Evolutionary conservation across 2,113 vertebrate genomes (phyloP).

Genomic region (Menura novaehollandiae): DNA sequence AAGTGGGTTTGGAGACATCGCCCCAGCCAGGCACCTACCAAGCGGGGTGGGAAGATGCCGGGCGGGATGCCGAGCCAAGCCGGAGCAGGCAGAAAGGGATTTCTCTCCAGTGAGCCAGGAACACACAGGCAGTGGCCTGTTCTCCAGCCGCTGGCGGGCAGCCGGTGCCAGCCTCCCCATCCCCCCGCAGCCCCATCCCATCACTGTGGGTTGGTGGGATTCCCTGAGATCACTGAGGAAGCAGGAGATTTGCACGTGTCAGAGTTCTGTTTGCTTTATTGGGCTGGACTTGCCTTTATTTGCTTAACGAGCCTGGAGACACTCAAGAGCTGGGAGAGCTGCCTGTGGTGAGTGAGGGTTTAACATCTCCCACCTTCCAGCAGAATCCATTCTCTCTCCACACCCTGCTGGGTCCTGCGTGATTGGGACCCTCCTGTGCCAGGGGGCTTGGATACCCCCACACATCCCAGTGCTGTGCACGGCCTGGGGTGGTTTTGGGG

Average conservation of each 20-base stretch:
- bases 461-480: neutral
- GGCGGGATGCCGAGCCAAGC: accelerated
- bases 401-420: neutral
- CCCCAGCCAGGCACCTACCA: accelerated
- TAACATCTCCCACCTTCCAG: neutral
- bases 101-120: neutral
- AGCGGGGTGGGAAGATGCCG: neutral
- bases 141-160: accelerated
- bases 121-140: neutral
- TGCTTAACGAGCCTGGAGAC: conserved; percentile 27
- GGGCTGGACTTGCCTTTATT: conserved; percentile 53
- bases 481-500: neutral
- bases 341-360: neutral
- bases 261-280: conserved; percentile 56
- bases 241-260: neutral
- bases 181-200: neutral
- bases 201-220: neutral
- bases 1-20: accelerated
- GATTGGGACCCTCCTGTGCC: neutral
- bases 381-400: neutral
- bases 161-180: neutral
- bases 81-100: neutral
- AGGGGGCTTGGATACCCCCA: accelerated
- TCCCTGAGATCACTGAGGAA: neutral
- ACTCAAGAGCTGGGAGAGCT: neutral